A percentile compares a stretch with the other conserved stretches of the same genome.
Evolutionary conservation across 2,888 invertebrate genomes (phyloP).

Genomic region (Hypsopygia costalis): DNA sequence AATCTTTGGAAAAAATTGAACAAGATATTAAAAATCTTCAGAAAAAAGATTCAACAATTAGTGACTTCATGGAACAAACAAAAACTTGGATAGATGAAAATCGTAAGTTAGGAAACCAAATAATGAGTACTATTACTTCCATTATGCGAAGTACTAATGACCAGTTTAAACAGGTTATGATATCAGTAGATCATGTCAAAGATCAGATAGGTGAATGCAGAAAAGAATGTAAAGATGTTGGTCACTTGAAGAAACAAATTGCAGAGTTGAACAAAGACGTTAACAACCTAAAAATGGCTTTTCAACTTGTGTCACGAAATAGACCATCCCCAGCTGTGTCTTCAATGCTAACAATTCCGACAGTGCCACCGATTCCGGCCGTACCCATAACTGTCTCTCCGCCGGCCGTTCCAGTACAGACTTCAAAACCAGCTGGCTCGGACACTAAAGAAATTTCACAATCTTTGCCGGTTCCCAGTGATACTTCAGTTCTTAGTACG

Average conservation of each 20-base stretch:
- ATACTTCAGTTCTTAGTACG: constrained; percentile 86
- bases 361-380: constrained; percentile 29
- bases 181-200: constrained; percentile 82
- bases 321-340: constrained; percentile 32
- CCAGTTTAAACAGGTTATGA: constrained; percentile 79
- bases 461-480: constrained; percentile 82
- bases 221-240: constrained; percentile 77
- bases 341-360: constrained; percentile 25
- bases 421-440: constrained; percentile 31
- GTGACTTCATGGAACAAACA: constrained; percentile 82
- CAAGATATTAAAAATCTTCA: constrained; percentile 85
- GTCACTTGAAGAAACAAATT: constrained; percentile 84
- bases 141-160: constrained; percentile 78
- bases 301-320: constrained; percentile 54
- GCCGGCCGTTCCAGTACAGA: constrained; percentile 27
- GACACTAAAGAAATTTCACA: constrained; percentile 68
- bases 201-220: constrained; percentile 79
- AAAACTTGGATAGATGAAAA: constrained; percentile 83
- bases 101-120: constrained; percentile 71
- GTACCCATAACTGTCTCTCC: constrained; percentile 28
- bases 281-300: constrained; percentile 72
- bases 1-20: constrained; percentile 80
- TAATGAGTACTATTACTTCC: constrained; percentile 65
- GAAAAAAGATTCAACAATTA: constrained; percentile 81
- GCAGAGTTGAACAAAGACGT: constrained; percentile 82